phyloP scores from a whole-genome alignment of 2,113 vertebrate species.

The Ammodytes dubius region DNA sequence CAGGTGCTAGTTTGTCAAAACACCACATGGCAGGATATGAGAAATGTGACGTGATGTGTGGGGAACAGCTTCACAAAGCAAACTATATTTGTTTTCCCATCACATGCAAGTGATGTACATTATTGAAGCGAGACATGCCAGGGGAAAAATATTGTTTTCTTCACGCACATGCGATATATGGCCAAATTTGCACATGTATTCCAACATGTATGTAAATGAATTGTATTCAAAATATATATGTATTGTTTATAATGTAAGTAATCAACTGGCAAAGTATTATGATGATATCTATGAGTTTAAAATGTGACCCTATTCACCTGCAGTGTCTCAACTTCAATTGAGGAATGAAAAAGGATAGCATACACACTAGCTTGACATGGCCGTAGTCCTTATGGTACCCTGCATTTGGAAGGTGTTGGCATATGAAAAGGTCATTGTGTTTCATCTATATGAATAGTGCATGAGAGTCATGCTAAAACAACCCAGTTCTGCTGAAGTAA shows the following conservation, averaged over 20 bases:
- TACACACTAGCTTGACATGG: neutral
- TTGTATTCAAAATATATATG: too few species aligned
- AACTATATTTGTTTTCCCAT: neutral
- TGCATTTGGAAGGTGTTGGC: neutral
- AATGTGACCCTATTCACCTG: too few species aligned
- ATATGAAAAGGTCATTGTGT: conserved; percentile 4
- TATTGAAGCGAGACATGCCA: neutral
- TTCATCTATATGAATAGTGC: conserved; percentile 17
- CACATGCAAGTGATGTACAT: neutral
- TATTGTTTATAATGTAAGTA: too few species aligned
- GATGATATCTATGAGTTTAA: too few species aligned
- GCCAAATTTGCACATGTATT: too few species aligned
- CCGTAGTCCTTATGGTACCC: neutral
- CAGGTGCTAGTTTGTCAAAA: conserved; percentile 35
- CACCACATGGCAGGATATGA: conserved; percentile 12
- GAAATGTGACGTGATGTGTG: conserved; percentile 6
- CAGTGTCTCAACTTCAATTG: neutral
- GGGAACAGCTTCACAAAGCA: conserved; percentile 14
- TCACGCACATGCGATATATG: too few species aligned
- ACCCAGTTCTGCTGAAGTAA: conserved; percentile 24
- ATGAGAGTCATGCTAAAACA: conserved; percentile 32
- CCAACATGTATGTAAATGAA: too few species aligned
- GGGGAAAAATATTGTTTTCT: too few species aligned
- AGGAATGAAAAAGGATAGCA: neutral
- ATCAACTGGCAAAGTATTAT: too few species aligned